phyloP scores from a whole-genome alignment of 1,140 invertebrate species.

The Aphelenchoides avenae region DNA sequence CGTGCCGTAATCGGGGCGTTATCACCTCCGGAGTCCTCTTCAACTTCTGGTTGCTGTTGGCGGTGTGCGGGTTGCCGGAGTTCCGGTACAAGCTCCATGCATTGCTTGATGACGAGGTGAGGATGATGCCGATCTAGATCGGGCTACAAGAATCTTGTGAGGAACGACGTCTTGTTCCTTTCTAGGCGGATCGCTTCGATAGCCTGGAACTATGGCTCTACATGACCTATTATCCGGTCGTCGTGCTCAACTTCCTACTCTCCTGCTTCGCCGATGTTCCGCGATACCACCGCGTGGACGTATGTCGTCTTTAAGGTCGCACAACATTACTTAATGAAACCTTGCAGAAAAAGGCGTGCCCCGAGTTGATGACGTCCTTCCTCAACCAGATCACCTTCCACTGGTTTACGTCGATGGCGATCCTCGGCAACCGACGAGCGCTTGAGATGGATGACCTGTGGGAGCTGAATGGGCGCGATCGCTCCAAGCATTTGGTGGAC shows the following conservation, averaged over 20 bases:
- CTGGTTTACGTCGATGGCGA: conserved; percentile 75
- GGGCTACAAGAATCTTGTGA: not conserved
- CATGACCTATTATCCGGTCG: conserved; percentile 18
- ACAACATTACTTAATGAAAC: no score
- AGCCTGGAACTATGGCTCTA: no score
- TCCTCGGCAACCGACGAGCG: conserved; percentile 61
- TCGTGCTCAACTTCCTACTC: conserved; percentile 12
- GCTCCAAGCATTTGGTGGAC: conserved; percentile 73
- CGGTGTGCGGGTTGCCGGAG: conserved; percentile 51
- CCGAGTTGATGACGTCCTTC: conserved; percentile 79
- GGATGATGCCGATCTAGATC: conserved; percentile 8
- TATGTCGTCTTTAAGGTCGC: no score
- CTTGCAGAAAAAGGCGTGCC: conserved; percentile 73
- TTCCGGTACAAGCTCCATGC: conserved; percentile 38
- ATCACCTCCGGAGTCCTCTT: conserved; percentile 52
- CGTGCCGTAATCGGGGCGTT: conserved; percentile 38
- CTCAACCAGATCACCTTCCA: conserved; percentile 78
- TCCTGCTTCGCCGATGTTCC: conserved; percentile 31
- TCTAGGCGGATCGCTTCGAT: conserved; percentile 17
- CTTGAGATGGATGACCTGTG: conserved; percentile 78
- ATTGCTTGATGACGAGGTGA: not conserved
- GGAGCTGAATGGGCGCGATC: conserved; percentile 80
- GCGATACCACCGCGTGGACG: no score
- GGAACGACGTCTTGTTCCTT: conserved; percentile 9
- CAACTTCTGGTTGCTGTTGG: conserved; percentile 47